Conservation (phyloP, 2,113 vertebrate species). For the Spilogale gracilis region DNA sequence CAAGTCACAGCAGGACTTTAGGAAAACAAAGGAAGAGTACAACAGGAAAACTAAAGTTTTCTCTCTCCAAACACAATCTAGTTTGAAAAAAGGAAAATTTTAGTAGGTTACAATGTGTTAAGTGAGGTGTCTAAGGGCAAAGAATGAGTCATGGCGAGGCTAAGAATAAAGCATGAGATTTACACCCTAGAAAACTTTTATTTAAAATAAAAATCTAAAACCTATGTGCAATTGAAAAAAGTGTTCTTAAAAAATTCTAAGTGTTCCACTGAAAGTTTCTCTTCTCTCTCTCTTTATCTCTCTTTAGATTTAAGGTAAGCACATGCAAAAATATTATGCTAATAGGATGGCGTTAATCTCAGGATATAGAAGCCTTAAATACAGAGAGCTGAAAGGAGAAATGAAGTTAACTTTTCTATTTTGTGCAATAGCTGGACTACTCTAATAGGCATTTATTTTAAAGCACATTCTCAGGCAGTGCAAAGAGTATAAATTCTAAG, state of each 20-base stretch:
- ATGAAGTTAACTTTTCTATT: constrained; percentile 11
- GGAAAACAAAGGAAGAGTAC: constrained; percentile 33
- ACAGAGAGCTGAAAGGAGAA: neutral
- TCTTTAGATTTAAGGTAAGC: constrained; percentile 21
- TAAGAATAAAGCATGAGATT: constrained; percentile 78
- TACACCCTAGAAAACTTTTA: constrained; percentile 71
- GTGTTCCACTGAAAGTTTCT: constrained; percentile 15
- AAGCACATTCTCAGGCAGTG: neutral
- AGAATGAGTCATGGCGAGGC: constrained; percentile 72
- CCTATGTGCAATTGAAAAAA: constrained; percentile 47
- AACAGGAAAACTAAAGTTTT: constrained; percentile 18
- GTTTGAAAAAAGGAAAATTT: constrained; percentile 53
- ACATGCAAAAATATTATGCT: neutral
- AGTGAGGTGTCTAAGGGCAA: constrained; percentile 71
- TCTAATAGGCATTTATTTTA: neutral
- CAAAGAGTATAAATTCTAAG: neutral
- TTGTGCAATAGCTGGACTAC: neutral
- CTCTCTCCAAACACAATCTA: constrained; percentile 58
- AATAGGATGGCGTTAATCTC: neutral
- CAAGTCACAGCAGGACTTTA: constrained; percentile 58
- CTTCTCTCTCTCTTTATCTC: neutral
- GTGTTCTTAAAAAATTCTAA: constrained; percentile 56
- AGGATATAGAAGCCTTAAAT: neutral
- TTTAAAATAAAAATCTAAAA: constrained; percentile 71
- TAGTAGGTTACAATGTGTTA: constrained; percentile 76